Evolutionary conservation across 2,888 invertebrate genomes (phyloP).

Genomic region (Drosophila macrospina): DNA sequence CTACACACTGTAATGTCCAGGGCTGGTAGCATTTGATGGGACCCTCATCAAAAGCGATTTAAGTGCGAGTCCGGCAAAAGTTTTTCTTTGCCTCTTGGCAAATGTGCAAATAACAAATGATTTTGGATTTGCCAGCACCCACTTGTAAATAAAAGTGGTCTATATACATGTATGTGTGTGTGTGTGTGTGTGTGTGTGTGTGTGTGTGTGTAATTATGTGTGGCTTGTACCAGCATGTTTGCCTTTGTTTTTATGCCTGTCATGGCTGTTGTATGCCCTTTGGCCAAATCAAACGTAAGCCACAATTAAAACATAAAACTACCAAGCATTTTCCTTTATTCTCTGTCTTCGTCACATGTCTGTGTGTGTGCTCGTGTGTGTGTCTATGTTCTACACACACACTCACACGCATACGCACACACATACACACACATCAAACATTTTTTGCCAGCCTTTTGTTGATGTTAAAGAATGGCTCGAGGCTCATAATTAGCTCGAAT

Average conservation of each 20-base stretch:
- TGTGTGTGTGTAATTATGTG: slow-evolving; percentile 50
- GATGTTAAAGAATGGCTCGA: slow-evolving; percentile 42
- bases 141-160: slow-evolving; percentile 73
- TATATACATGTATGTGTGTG: slow-evolving; percentile 6
- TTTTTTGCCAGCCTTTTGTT: slow-evolving; percentile 44
- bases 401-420: no score
- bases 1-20: slow-evolving; percentile 62
- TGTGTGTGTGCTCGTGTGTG: slow-evolving; percentile 9
- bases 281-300: slow-evolving; percentile 79
- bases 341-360: slow-evolving; percentile 1
- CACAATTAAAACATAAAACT: slow-evolving; percentile 79
- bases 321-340: slow-evolving; percentile 37
- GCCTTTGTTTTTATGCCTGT: slow-evolving; percentile 77
- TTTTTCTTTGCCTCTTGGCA: slow-evolving; percentile 61
- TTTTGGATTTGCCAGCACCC: slow-evolving; percentile 75
- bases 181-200: slow-evolving; percentile 12
- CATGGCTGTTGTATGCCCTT: slow-evolving; percentile 71
- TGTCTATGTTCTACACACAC: slow-evolving; percentile 44
- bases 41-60: slow-evolving; percentile 79
- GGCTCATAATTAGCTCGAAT: slow-evolving; percentile 72
- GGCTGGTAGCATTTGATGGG: slow-evolving; percentile 53
- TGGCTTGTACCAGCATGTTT: slow-evolving; percentile 69
- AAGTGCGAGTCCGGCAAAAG: slow-evolving; percentile 64
- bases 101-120: slow-evolving; percentile 79
- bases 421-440: slow-evolving; percentile 69